Evolutionary conservation across 2,888 invertebrate genomes (phyloP).

Genomic region (Drosophila anomalipes): DNA sequence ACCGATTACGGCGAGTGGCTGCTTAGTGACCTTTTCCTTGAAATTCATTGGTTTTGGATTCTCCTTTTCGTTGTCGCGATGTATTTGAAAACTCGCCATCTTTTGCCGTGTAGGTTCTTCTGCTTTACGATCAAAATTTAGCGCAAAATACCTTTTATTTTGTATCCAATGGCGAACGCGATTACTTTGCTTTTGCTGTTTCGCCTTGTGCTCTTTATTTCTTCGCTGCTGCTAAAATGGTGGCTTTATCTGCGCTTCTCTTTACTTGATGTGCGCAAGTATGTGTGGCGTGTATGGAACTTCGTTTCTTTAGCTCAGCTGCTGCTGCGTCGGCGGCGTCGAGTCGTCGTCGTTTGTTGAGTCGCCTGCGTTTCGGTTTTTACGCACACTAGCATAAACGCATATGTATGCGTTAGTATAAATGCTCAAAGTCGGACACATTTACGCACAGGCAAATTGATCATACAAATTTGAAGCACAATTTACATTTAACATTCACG

Average conservation of each 20-base stretch:
- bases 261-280: constrained; percentile 42
- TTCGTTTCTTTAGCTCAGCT: constrained; percentile 53
- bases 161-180: constrained; percentile 44
- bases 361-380: constrained; percentile 49
- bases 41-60: constrained; percentile 77
- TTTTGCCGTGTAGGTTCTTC: constrained; percentile 24
- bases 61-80: constrained; percentile 92
- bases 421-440: constrained; percentile 47
- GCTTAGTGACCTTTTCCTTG: constrained; percentile 60
- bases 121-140: constrained; percentile 1
- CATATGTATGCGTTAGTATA: constrained; percentile 35
- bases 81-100: constrained; percentile 91
- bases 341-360: constrained; percentile 47
- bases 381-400: constrained; percentile 58
- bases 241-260: constrained; percentile 61
- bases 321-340: constrained; percentile 55
- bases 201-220: constrained; percentile 37
- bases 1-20: constrained; percentile 70
- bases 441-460: constrained; percentile 54
- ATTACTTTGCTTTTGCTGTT: constrained; percentile 21
- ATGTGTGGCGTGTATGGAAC: constrained; percentile 28
- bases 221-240: constrained; percentile 57
- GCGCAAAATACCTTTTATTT: constrained; percentile 12
- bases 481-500: constrained; percentile 49
- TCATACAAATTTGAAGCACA: constrained; percentile 45